Evolutionary conservation across 2,888 invertebrate genomes (phyloP).

Genomic region (Euplexia lucipara): DNA sequence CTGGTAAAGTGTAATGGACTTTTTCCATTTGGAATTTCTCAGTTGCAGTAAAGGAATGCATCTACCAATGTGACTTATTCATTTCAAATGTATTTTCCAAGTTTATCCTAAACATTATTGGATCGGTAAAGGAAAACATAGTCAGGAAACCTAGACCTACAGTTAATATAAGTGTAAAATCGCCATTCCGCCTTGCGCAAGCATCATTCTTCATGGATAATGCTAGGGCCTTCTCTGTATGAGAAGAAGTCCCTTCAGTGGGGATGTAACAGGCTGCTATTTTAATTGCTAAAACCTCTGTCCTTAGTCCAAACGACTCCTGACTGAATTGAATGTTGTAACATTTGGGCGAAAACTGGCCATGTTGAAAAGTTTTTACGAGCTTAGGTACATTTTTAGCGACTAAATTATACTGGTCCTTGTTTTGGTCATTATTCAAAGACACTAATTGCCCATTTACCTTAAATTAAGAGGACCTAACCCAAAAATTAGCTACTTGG

Average conservation of each 20-base stretch:
- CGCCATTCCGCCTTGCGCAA: too few relatives aligned
- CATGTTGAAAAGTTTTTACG: conserved; percentile 16
- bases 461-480: background rate
- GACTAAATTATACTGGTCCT: conserved; percentile 1
- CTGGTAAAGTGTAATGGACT: too few relatives aligned
- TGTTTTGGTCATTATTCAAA: conserved; percentile 15
- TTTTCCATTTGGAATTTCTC: too few relatives aligned
- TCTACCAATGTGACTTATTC: too few relatives aligned
- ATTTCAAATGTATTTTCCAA: too few relatives aligned
- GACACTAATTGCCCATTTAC: conserved; percentile 20
- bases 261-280: too few relatives aligned
- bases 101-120: too few relatives aligned
- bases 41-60: too few relatives aligned
- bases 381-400: conserved; percentile 7
- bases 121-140: conserved; percentile 1
- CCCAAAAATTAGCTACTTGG: background rate
- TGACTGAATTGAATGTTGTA: conserved; percentile 15
- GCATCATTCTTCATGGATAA: too few relatives aligned
- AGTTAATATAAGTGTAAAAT: background rate
- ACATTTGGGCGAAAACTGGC: background rate
- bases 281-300: too few relatives aligned
- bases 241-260: too few relatives aligned
- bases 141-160: conserved; percentile 5
- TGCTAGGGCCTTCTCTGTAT: too few relatives aligned
- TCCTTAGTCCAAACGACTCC: background rate